Conservation (phyloP, 2,888 invertebrate species). For the Bruchidius siliquastri region DNA sequence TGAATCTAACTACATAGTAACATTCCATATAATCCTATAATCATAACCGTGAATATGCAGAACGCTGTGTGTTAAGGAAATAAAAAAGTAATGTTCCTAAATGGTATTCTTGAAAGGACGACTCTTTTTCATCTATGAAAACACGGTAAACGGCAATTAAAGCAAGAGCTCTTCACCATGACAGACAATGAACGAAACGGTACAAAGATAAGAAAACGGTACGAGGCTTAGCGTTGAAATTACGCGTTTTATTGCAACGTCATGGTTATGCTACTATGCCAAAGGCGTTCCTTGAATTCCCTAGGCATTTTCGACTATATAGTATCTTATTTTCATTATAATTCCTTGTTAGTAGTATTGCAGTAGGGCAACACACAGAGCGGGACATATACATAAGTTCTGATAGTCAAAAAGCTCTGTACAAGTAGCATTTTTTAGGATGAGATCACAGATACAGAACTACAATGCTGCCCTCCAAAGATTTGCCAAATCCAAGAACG, state of each 20-base stretch:
- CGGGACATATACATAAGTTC: too few species aligned
- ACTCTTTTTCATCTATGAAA: constrained; percentile 7
- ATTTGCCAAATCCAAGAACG: too few species aligned
- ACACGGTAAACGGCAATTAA: constrained; percentile 10
- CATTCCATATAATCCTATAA: too few species aligned
- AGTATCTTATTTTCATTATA: neutral
- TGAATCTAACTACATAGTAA: too few species aligned
- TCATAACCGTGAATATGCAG: too few species aligned
- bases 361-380: neutral
- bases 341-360: neutral
- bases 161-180: constrained; percentile 5
- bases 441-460: too few species aligned
- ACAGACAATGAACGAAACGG: neutral
- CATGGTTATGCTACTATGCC: neutral
- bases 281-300: neutral
- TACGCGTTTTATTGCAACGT: neutral
- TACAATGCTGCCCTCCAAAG: too few species aligned
- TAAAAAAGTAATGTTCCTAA: constrained; percentile 11
- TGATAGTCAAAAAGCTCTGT: too few species aligned
- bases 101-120: constrained; percentile 5
- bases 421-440: too few species aligned
- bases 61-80: neutral
- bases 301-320: neutral
- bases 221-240: neutral
- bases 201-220: neutral